Evolutionary conservation across 2,797 vertebrate species (phyloP), one percentile per base, ranked within the genome.

Genomic region (Gouania willdenowi): DNA sequence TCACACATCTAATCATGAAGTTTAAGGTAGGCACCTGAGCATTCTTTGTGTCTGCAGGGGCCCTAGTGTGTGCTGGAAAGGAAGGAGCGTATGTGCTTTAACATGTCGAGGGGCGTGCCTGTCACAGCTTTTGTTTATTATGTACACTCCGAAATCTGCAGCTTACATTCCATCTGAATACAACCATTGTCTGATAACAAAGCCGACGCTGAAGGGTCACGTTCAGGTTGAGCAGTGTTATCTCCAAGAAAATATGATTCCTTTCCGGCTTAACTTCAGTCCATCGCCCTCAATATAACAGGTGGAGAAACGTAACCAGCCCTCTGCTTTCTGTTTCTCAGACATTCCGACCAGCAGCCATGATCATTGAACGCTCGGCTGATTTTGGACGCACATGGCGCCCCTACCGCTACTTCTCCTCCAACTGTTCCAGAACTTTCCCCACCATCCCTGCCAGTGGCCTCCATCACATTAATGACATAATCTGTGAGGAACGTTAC

Each of bases 1-100:
- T 97, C 66, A 93, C 90, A 11, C 91, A 93, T 46, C 91, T 96
- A 54, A 90, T 94, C 77, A 89, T 94, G 87, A 93, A 89, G 52
- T 96, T 97, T 55, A 95, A 91, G 87, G 93, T 93, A 17, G 11
- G 14, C 9, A 5, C 25, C n/a, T n/a, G n/a, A n/a, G 1, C 5
- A 24, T 44, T 32, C 28, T 16, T 13, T 8, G 10, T 4, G 2
- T 38, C 6, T 27, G 12, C 18, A 11, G 40, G 11, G 2, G 6
- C 2, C 10, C 7, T 5, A 21, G 25, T 17, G 13, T 29, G 3
- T 35, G 6, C 23, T 17, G 18, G 25, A 38, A 11, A 30, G 9
- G 12, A 15, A 42, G 5, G 9, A 8, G 24, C 6, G 2, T 36
- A 31, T 51, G 14, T 38, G 30, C 17, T 45, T 12, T 4, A 40